These are phyloP conservation scores for Allygus modestus DNA, from an alignment of 2,888 invertebrate species.

Conservation along the genomic window DNA sequence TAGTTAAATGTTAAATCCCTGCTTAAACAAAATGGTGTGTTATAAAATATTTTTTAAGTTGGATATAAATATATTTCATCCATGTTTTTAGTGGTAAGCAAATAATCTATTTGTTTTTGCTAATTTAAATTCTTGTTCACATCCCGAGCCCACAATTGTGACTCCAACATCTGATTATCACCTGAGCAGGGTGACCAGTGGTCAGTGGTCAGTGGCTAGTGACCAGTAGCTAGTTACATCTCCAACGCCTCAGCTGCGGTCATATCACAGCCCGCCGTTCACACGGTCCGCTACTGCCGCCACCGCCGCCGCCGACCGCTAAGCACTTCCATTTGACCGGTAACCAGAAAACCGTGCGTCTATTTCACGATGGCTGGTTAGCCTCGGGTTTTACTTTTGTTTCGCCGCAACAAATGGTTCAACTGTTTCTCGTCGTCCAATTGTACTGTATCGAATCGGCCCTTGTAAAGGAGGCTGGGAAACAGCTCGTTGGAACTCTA, in stretches of 20 bases:
- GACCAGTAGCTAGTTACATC: background rate
- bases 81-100: too few relatives aligned
- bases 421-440: constrained; percentile 20
- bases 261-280: background rate
- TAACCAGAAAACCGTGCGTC: constrained; percentile 45
- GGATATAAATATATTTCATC: too few relatives aligned
- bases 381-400: constrained; percentile 38
- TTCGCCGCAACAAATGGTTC: constrained; percentile 43
- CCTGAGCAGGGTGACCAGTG: background rate
- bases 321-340: constrained; percentile 38
- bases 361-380: constrained; percentile 45
- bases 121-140: too few relatives aligned
- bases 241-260: background rate
- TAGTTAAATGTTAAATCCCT: too few relatives aligned
- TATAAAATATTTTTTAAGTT: too few relatives aligned
- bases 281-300: constrained; percentile 4
- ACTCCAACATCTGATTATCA: too few relatives aligned
- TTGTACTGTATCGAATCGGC: background rate
- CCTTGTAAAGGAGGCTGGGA: constrained; percentile 13
- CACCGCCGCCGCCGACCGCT: constrained; percentile 28
- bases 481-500: background rate
- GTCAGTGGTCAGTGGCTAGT: background rate
- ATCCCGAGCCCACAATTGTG: too few relatives aligned
- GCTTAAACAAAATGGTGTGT: too few relatives aligned
- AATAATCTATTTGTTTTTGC: too few relatives aligned